phyloP scores from a whole-genome alignment of 2,888 invertebrate genomes.

The Chironomus tentans region DNA sequence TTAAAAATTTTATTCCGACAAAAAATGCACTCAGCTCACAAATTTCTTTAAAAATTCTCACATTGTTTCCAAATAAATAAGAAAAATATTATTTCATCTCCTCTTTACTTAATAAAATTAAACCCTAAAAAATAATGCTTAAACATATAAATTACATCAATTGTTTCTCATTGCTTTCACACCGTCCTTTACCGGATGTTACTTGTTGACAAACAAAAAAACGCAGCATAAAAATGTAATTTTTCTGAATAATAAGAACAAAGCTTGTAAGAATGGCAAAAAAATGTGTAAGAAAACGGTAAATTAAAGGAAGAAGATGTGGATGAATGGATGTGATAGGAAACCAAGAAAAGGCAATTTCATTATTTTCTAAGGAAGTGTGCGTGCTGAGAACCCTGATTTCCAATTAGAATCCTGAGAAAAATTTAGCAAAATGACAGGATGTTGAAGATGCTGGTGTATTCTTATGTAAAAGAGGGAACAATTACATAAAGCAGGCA shows the following conservation, averaged over 20 bases:
- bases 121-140: neutral
- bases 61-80: neutral
- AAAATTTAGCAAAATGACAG: neutral
- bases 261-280: neutral
- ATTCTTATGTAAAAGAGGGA: neutral
- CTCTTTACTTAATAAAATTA: neutral
- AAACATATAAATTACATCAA: constrained; percentile 19
- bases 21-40: no score
- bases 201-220: constrained; percentile 23
- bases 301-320: neutral
- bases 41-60: no score
- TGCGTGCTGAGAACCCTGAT: neutral
- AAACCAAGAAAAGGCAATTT: neutral
- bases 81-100: neutral
- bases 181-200: constrained; percentile 17
- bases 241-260: neutral
- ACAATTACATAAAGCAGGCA: no score
- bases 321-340: neutral
- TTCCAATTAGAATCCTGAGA: constrained; percentile 19
- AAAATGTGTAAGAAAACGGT: neutral
- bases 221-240: neutral
- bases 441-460: constrained; percentile 19
- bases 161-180: constrained; percentile 18
- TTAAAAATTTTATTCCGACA: neutral
- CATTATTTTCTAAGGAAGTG: neutral